These are phyloP conservation scores for Hypercompe scribonia DNA, from an alignment of 2,888 invertebrate genomes.

Conservation along the genomic window DNA sequence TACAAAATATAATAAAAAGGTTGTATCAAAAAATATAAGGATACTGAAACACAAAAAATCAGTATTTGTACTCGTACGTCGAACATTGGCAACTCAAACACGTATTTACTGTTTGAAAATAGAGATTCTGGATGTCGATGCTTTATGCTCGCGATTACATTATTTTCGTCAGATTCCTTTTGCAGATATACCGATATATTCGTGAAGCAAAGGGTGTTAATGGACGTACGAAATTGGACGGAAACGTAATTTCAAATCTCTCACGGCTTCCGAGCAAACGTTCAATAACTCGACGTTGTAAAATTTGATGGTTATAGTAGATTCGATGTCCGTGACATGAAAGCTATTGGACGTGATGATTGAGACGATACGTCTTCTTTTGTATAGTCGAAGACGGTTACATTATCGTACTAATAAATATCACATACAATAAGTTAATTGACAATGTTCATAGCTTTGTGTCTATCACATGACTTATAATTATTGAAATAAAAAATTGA, in stretches of 20 bases:
- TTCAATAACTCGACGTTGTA: constrained; percentile 33
- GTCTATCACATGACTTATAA: too few species aligned
- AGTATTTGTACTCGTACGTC: background rate
- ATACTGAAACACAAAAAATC: background rate
- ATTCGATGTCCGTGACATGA: constrained; percentile 6
- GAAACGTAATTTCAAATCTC: constrained; percentile 68
- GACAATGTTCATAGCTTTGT: background rate
- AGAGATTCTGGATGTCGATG: constrained; percentile 19
- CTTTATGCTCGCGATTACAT: constrained; percentile 33
- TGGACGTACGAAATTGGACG: constrained; percentile 63
- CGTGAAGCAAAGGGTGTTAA: constrained; percentile 59
- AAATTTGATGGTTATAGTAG: constrained; percentile 24
- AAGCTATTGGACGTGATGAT: constrained; percentile 4
- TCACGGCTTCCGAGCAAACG: constrained; percentile 34
- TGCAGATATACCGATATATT: constrained; percentile 37
- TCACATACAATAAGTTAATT: too few species aligned
- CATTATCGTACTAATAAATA: background rate
- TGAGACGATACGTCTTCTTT: background rate
- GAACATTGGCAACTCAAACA: constrained; percentile 3
- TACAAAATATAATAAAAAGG: background rate
- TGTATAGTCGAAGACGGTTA: background rate
- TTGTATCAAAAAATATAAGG: background rate
- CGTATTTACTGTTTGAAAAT: constrained; percentile 10
- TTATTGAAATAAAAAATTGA: too few species aligned
- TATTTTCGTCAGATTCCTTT: constrained; percentile 37